Base-by-base conservation (phyloP, 2,113 vertebrate genomes). In the Mormyrus lacerda region DNA sequence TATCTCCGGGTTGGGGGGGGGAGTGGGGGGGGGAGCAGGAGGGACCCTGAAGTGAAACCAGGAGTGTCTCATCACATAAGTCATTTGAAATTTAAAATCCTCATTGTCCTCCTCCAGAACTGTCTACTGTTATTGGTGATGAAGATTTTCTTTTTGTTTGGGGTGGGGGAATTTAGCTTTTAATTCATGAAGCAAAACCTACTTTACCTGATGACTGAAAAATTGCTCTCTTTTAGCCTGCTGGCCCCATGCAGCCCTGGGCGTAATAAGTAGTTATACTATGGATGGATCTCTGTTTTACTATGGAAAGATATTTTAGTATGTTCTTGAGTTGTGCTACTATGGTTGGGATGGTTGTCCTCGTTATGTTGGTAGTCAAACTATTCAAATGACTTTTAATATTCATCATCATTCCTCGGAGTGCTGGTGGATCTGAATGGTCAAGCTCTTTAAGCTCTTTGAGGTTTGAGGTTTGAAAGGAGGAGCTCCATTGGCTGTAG, bases 41-140 rank as follows among this genome's bases (percentile, higher is more conserved):
- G 85, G 85, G 48, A 86, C 0, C 58, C 91, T 87, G 48, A 53
- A 87, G 85, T 92, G 85, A 92, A 92, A 88, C 92, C 90, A 91
- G 88, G 47, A 89, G 51, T 69, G 8, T 87, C 90, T 91, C 91
- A 89, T 90, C 85, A 89, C 65, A 82, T 48, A 39, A 53, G 11
- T 42, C 27, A n/a, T 51, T 79, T 89, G 31, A 89, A 82, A 50
- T 88, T 65, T n/a, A 48, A 27, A 50, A 35, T 3, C n/a, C n/a
- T 27, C 31, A 27, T 35, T 17, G 17, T 24, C 2, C 13, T 87
- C 50, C 85, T 24, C 27, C 50, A 35, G n/a, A 35, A 27, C 21
- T 6, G 27, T 87, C 9, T 87, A 17, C 85, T 53, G 50, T 87
- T 51, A 53, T 39, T 3, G 42, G 82, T 47, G 82, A 47, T 84